A percentile compares a stretch with the other conserved stretches of the same genome.
Conservation (phyloP, 1,140 invertebrate species). For the Schmidtea mediterranea region DNA sequence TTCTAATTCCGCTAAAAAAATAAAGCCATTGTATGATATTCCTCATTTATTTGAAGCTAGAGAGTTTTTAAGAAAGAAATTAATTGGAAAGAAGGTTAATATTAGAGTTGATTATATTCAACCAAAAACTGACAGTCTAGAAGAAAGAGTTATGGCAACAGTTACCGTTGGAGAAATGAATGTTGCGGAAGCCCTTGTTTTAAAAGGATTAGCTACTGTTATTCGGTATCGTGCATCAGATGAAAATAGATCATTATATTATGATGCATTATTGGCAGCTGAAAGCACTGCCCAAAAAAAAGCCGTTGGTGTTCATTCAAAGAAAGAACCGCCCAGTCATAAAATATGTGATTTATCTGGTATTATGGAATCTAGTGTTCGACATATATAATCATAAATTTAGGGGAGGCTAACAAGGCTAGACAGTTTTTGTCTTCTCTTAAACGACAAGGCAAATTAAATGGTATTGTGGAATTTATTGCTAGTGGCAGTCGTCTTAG, state of each 20-base stretch:
- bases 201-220: conserved; percentile 65
- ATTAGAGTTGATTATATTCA: conserved; percentile 84
- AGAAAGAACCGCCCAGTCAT: conserved; percentile 36
- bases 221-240: conserved; percentile 62
- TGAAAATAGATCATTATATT: conserved; percentile 68
- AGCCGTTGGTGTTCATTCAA: conserved; percentile 20
- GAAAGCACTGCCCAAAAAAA: conserved; percentile 69
- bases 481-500: conserved; percentile 67
- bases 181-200: conserved; percentile 67
- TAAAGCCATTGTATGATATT: conserved; percentile 71
- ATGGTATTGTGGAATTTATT: conserved; percentile 77
- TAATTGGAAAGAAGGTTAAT: conserved; percentile 69
- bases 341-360: conserved; percentile 61
- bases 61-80: conserved; percentile 76
- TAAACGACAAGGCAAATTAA: conserved; percentile 49
- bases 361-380: conserved; percentile 18
- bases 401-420: conserved; percentile 38
- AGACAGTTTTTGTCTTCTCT: conserved; percentile 71
- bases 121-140: conserved; percentile 61
- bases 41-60: conserved; percentile 91
- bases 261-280: conserved; percentile 68
- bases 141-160: conserved; percentile 79
- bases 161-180: conserved; percentile 41
- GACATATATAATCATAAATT: conserved; percentile 5
- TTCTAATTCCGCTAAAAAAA: conserved; percentile 31